Percentiles rank a stretch among this genome's conserved stretches.
Evolutionary conservation across 2,797 vertebrate genomes (phyloP).

Genomic region (Enoplosus armatus): DNA sequence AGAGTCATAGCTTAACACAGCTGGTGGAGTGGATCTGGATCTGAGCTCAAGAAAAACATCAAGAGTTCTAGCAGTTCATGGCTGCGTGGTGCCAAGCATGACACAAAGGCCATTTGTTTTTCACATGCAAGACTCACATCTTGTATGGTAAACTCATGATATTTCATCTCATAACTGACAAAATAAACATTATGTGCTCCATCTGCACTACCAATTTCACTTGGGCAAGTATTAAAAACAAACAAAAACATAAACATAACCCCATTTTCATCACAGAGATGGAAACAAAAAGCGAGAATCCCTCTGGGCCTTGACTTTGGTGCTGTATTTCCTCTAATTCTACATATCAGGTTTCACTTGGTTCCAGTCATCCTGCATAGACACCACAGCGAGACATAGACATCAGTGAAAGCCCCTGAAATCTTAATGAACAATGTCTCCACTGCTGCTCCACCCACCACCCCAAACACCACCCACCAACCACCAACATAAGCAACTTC

Average conservation of each 20-base stretch:
- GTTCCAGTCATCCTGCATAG: conserved; percentile 65
- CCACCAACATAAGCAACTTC: conserved; percentile 76
- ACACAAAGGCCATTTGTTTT: conserved; percentile 78
- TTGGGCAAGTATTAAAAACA: conserved; percentile 20
- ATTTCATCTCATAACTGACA: conserved; percentile 20
- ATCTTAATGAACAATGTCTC: conserved; percentile 81
- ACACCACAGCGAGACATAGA: conserved; percentile 64
- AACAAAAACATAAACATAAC: conserved; percentile 30
- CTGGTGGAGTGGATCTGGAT: conserved; percentile 74
- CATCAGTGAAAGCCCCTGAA: conserved; percentile 61
- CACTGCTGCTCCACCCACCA: conserved; percentile 67
- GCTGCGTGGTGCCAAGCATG: conserved; percentile 70
- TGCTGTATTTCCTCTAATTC: conserved; percentile 55
- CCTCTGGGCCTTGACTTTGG: conserved; percentile 25
- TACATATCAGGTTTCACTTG: conserved; percentile 74
- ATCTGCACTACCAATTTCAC: conserved; percentile 3
- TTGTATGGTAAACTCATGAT: conserved; percentile 23
- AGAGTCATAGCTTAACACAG: conserved; percentile 67
- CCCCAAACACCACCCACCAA: conserved; percentile 63
- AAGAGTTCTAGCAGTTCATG: conserved; percentile 58
- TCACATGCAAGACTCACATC: conserved; percentile 57
- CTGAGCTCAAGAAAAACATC: conserved; percentile 70
- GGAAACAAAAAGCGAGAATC: conserved; percentile 25
- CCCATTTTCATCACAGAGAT: conserved; percentile 3
- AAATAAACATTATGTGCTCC: conserved; percentile 10